Evolutionary conservation across 2,113 vertebrate genomes (phyloP), one percentile per base, ranked within the genome.

Genomic region (Lepisosteus osseus): DNA sequence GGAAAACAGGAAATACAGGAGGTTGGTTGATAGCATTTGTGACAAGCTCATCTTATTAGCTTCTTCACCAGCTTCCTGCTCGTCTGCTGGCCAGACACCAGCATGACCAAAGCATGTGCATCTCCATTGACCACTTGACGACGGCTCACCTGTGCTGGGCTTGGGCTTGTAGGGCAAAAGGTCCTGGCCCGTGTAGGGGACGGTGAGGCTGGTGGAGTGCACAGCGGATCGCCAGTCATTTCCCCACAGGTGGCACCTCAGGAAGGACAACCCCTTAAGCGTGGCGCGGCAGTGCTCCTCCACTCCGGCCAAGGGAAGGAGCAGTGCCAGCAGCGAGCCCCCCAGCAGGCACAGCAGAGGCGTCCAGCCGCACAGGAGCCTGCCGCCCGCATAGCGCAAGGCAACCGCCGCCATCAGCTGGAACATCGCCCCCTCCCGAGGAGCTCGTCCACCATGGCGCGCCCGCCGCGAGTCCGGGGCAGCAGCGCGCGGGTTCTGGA

Each of bases 161-260:
- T 93, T 95, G 76, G 87, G 77, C 75, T 86, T 94, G 55, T 89
- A 82, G 61, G 93, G 93, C 81, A 96, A 86, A 54, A 96, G 81
- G 65, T 92, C 90, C 0, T 94, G 74, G 0, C 84, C 90, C 0
- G 84, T 85, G 44, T 94, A 93, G 51, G 94, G 85, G 4, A 96
- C 83, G 0, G 94, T 94, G 74, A 97, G 95, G 61, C 94, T 93
- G 0, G 95, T 97, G 2, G 89, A 93, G 0, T 89, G 93, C 1
- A 88, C 90, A 0, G 80, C 42, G 45, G 86, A 65, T 2, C 76
- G 80, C 71, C 76, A 17, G 5, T 78, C 55, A 3, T 65, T 9
- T 1, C 72, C 90, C 67, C 92, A 93, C 74, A 94, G 72, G 55
- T 87, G 91, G 65, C 88, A 94, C 55, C 79, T 87, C 55, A 98